phyloP scores from a whole-genome alignment of 1,140 invertebrate species.

The Tetragonula clypearis region DNA sequence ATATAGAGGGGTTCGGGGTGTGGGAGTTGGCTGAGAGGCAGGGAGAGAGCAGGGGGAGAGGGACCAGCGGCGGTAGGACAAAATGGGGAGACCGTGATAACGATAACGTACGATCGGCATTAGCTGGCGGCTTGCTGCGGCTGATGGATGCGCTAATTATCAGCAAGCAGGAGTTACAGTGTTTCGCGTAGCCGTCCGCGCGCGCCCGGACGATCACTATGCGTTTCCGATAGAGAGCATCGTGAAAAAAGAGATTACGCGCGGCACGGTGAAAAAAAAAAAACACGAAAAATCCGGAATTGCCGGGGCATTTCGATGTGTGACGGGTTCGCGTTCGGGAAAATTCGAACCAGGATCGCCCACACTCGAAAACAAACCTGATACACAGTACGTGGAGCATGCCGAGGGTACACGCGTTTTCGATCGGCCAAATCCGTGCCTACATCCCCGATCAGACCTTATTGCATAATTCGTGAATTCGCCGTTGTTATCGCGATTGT shows the following conservation, averaged over 20 bases:
- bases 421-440: constrained; percentile 15
- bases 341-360: constrained; percentile 21
- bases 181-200: constrained; percentile 65
- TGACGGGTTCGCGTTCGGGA: background rate
- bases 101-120: constrained; percentile 82
- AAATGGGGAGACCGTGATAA: constrained; percentile 78
- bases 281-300: constrained; percentile 21
- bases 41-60: background rate
- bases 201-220: constrained; percentile 53
- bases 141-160: constrained; percentile 83
- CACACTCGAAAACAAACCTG: background rate
- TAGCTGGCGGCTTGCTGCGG: constrained; percentile 80
- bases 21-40: constrained; percentile 6
- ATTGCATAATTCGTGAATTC: constrained; percentile 41
- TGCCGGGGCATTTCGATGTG: background rate
- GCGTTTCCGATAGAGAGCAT: constrained; percentile 62
- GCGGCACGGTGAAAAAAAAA: constrained; percentile 13
- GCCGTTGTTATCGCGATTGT: background rate
- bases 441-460: constrained; percentile 19
- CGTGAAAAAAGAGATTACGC: constrained; percentile 56
- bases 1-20: constrained; percentile 57
- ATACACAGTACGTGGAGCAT: background rate
- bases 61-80: constrained; percentile 59
- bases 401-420: background rate
- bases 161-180: constrained; percentile 82